phyloP scores from a whole-genome alignment of 1,140 invertebrate species.

The Eueides isabella region DNA sequence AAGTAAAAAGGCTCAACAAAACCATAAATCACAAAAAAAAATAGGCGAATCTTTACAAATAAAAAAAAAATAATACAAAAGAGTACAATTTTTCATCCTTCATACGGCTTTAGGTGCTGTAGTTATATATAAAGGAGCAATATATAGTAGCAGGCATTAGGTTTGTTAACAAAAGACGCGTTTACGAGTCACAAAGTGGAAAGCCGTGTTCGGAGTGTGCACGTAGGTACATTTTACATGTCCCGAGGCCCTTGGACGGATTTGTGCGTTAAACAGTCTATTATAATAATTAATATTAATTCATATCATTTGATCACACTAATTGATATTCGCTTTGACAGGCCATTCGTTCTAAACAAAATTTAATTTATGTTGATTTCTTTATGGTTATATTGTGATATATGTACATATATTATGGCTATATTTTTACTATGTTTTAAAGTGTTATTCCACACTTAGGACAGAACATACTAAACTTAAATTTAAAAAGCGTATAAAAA shows the following conservation, averaged over 20 bases:
- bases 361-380: neutral
- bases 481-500: too few relatives aligned
- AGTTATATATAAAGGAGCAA: neutral
- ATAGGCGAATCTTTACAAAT: too few relatives aligned
- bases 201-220: slow-evolving; percentile 52
- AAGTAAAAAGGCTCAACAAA: too few relatives aligned
- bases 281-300: neutral
- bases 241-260: neutral
- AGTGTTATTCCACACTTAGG: too few relatives aligned
- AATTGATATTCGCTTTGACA: neutral
- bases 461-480: too few relatives aligned
- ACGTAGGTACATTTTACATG: slow-evolving; percentile 29
- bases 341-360: neutral
- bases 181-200: slow-evolving; percentile 67
- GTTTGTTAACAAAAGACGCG: slow-evolving; percentile 67
- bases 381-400: neutral
- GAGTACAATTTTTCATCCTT: neutral
- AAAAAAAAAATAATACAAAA: neutral
- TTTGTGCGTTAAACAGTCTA: slow-evolving; percentile 3
- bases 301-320: neutral
- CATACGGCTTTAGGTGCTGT: neutral
- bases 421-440: too few relatives aligned
- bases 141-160: slow-evolving; percentile 4
- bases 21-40: too few relatives aligned
- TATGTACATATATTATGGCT: too few relatives aligned